Base-by-base conservation (phyloP, 2,113 vertebrate genomes). In the Amia ocellicauda region DNA sequence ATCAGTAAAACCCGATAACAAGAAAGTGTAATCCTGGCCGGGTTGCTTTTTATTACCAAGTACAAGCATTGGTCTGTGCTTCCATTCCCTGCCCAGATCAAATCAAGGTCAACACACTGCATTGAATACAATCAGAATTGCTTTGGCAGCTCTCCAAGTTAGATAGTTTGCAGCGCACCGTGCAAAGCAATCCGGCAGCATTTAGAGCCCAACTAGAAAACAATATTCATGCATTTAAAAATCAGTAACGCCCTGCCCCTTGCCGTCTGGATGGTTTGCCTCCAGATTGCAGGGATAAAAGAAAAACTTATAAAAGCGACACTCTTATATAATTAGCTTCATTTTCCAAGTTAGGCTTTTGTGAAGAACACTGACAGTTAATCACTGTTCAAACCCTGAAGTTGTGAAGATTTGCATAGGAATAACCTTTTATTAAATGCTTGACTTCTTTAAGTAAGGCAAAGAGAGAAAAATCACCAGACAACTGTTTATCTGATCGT, bases 101-200 rank as follows among this genome's bases (percentile, higher is more conserved):
- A 47, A 63, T 50, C 54, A 68, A 66, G 62, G 62, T 66, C 58
- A 64, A 9, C 36, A 31, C 10, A 41, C n/a, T 3, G 8, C 20
- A 61, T 42, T 47, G 17, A 57, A 49, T 54, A 47, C 41, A 62
- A 40, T 42, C 36, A 43, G 31, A 61, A 57, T 54, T 60, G 60
- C 13, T 14, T 62, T 69, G 70, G 56, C 61, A 24, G 42, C 60
- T 59, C 47, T 60, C 64, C 66, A 61, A 62, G n/a, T 17, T 56
- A 49, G 40, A 60, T 66, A 71, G 69, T 20, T 26, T 40, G 47
- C 68, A 28, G 59, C 23, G 47, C 59, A 56, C 60, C 53, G 23
- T 29, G 29, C 29, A 49, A 23, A 53, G 56, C 31, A 49, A 20
- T 16, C 19, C 16, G 36, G 10, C 22, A n/a, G 13, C 17, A 27